Evolutionary conservation across 2,113 vertebrate species (phyloP), one percentile per base, ranked within the genome.

Genomic region (Melanostigma gelatinosum): DNA sequence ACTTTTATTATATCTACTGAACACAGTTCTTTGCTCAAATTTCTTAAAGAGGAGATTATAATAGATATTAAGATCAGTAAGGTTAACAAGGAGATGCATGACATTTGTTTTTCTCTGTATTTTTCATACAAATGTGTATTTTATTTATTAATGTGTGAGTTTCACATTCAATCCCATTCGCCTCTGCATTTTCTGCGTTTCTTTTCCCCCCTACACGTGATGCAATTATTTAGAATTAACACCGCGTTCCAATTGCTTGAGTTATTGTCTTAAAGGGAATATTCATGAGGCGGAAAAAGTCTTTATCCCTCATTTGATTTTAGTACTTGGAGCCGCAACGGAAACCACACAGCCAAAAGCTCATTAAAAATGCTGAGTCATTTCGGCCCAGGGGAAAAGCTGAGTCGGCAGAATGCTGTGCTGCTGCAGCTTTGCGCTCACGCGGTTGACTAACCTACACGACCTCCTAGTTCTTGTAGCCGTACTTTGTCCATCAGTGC

Each of bases 261-360:
- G 48, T 85, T 81, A 87, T 82, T 79, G 73, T 85, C 64, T 87
- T 82, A 74, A 74, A 86, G 27, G 61, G 74, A 87, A 84, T 91
- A 85, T 91, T 90, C 79, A 84, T 88, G 75, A 90, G 68, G 67
- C 40, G 12, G 74, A 80, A 73, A 87, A 73, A 77, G 71, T 86
- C 67, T 86, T 88, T 86, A 87, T 77, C 75, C 87, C 64, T 87
- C 83, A 85, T 88, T 88, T 92, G 72, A 91, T 88, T 87, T 87
- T 86, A 89, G 79, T 32, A 83, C 82, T 55, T 62, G 63, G 76
- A 80, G 62, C 78, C 50, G 52, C 79, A 83, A 88, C 66, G 65
- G 70, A 82, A 82, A 74, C 60, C 32, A 65, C 71, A 70, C 71
- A 36, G 88, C 73, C 73, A 74, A 76, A 57, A 68, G 77, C 87